Evolutionary conservation across 2,888 invertebrate genomes (phyloP), one percentile per base, ranked within the genome.

Genomic region (Malthinus seriepunctatus): DNA sequence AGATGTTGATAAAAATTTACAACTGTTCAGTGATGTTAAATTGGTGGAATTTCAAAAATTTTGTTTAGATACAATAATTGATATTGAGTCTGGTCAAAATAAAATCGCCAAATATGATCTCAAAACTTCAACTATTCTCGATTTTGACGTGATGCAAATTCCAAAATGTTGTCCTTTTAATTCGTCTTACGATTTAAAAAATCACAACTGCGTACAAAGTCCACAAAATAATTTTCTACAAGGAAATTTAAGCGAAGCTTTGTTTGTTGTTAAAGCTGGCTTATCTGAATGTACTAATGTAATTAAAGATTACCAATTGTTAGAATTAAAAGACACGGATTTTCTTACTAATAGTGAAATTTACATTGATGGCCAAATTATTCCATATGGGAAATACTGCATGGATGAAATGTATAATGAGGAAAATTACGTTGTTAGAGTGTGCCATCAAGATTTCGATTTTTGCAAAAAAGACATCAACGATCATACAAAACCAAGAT

Each of bases 81-180:
- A 50, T 10, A 6, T 33, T n/a, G 33, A 12, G 3, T 33, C 15
- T 6, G 38, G n/a, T 8, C 10, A 11, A 32, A 35, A 35, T 9
- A 39, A 32, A 10, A 11, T 37, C 2, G 11, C 37, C n/a, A 14
- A 32, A 23, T 44, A 35, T 8, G 11, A 14, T 32, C 32, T 23
- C n/a, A 33, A 31, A 7, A 42, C 14, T 15, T 4, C 7, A n/a
- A 42, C 39, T 15, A 15, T 15, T 1, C 15, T 15, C 14, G n/a
- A 42, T 0, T 23, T 50, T 8, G 12, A 35, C n/a, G 12, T 42
- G 2, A 12, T 10, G 8, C 10, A 12, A 14, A 23, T 44, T 34
- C 51, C 51, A 35, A 51, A 51, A 31, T 51, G 51, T 42, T 51
- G 51, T 9, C 51, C 51, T 23, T 8, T 34, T 34, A 15, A 34